Evolutionary conservation across 2,113 vertebrate species (phyloP).

Genomic region (Macrotus californicus): DNA sequence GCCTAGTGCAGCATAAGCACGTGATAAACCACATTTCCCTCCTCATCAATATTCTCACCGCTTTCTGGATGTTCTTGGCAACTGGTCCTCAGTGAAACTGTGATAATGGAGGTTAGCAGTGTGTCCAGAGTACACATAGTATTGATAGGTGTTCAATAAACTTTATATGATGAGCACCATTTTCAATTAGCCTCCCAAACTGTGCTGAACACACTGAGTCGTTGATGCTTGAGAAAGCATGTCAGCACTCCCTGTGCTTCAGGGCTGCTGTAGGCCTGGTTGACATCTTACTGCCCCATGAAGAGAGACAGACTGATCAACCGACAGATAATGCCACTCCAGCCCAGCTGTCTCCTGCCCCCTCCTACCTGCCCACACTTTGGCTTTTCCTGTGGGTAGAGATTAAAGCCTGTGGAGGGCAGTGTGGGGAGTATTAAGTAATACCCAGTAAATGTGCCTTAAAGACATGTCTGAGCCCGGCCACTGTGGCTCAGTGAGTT

Average conservation of each 20-base stretch:
- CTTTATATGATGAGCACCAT: not conserved
- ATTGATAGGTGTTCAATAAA: not conserved
- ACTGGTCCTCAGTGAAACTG: not conserved
- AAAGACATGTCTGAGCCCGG: not conserved
- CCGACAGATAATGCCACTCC: not conserved
- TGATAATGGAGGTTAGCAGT: not conserved
- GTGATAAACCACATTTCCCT: not conserved
- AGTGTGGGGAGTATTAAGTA: not conserved
- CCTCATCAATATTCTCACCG: not conserved
- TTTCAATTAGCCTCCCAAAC: not conserved
- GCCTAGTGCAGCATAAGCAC: not conserved
- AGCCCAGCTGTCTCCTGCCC: not conserved
- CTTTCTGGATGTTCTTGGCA: not conserved
- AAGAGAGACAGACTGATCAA: not conserved
- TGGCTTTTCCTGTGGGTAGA: not conserved
- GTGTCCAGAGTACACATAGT: not conserved
- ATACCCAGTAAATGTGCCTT: not conserved
- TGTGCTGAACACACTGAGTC: not conserved
- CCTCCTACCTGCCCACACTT: not conserved
- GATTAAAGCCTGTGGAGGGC: not conserved
- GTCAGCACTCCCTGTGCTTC: not conserved
- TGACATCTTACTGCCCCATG: not conserved
- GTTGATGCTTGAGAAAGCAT: not conserved
- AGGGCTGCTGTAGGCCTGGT: not conserved
- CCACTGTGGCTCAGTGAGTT: no score